Evolutionary conservation across 2,888 invertebrate genomes (phyloP).

Genomic region (Stictocephala bisonia): DNA sequence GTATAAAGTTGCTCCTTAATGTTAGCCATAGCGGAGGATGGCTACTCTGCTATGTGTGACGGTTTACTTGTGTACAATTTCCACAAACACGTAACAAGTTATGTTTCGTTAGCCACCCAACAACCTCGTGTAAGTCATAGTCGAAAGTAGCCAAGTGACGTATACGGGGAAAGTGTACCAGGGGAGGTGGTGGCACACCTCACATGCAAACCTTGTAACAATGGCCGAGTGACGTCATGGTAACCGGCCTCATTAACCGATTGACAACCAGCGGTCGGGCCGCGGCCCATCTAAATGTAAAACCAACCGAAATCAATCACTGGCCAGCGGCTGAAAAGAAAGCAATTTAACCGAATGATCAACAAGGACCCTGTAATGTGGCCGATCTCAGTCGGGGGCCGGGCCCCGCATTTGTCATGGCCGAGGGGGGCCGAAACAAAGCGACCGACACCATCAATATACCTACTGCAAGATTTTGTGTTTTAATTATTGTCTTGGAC

Average conservation of each 20-base stretch:
- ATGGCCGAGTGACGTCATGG: slow-evolving; percentile 16
- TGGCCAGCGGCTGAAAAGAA: slow-evolving; percentile 35
- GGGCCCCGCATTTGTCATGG: too few species aligned
- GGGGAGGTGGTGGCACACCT: too few species aligned
- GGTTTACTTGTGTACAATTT: too few species aligned
- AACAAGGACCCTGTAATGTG: slow-evolving; percentile 34
- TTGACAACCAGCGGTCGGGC: slow-evolving; percentile 14
- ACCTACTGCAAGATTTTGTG: slow-evolving; percentile 37
- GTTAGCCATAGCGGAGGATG: too few species aligned
- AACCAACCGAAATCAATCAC: slow-evolving; percentile 42
- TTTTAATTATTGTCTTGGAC: slow-evolving; percentile 37
- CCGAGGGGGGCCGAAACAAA: slow-evolving; percentile 45
- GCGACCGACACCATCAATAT: slow-evolving; percentile 31
- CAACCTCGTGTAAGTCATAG: too few species aligned
- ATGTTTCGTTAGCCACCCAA: too few species aligned
- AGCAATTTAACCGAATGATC: slow-evolving; percentile 38
- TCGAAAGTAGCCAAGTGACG: too few species aligned
- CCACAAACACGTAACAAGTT: too few species aligned
- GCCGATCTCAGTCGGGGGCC: slow-evolving; percentile 31
- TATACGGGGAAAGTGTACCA: too few species aligned
- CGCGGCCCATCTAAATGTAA: slow-evolving; percentile 40
- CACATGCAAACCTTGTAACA: too few species aligned
- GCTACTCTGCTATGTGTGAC: too few species aligned
- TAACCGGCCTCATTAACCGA: slow-evolving; percentile 16
- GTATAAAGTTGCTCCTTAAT: too few species aligned